These are phyloP conservation scores for Silurus meridionalis DNA, from an alignment of 2,113 vertebrate species.

Conservation along the genomic window DNA sequence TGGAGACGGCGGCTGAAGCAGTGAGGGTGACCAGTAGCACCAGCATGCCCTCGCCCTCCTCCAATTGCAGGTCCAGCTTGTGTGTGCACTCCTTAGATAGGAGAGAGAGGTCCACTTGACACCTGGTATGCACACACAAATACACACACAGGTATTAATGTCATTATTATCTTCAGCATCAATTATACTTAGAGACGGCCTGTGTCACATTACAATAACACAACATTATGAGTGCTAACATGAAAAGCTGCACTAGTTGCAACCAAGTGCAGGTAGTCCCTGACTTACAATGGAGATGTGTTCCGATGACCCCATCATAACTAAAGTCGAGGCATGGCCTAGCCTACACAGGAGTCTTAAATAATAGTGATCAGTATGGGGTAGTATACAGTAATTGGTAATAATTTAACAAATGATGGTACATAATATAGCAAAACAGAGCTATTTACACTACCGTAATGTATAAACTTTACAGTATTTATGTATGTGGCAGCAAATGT, in stretches of 20 bases:
- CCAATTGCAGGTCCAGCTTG: slow-evolving; percentile 85
- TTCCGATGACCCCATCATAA: too few species aligned
- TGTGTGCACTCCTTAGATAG: slow-evolving; percentile 93
- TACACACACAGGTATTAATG: neutral
- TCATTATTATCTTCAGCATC: neutral
- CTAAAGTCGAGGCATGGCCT: too few species aligned
- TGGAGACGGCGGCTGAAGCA: slow-evolving; percentile 87
- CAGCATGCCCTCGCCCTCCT: slow-evolving; percentile 87
- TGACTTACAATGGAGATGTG: too few species aligned
- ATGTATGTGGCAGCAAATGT: too few species aligned
- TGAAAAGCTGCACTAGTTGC: neutral
- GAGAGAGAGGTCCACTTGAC: slow-evolving; percentile 86
- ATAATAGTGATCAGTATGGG: too few species aligned
- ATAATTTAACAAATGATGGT: too few species aligned
- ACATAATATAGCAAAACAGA: too few species aligned
- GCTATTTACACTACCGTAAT: too few species aligned
- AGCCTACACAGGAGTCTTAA: too few species aligned
- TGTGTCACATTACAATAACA: neutral
- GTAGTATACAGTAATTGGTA: too few species aligned
- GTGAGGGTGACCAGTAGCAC: slow-evolving; percentile 93
- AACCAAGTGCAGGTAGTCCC: neutral
- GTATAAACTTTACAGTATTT: too few species aligned
- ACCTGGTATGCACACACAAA: slow-evolving; percentile 74
- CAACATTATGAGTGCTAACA: neutral
- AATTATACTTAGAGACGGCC: neutral